Evolutionary conservation across 2,797 vertebrate genomes (phyloP).

Genomic region (Clarias laeviceps): DNA sequence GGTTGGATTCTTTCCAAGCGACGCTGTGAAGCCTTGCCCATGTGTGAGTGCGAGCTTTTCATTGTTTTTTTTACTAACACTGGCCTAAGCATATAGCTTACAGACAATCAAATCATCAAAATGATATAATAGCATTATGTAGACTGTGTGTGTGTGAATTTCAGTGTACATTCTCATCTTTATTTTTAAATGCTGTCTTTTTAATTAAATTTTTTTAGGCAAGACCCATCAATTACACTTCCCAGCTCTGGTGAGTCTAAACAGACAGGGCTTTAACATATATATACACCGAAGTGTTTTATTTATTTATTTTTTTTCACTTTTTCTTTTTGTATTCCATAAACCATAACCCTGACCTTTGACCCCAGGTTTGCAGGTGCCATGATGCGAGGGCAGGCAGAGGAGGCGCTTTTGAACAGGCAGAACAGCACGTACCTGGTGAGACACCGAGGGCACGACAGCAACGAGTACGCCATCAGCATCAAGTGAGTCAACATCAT

Average conservation of each 20-base stretch:
- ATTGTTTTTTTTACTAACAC: background rate
- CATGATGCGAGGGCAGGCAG: slow-evolving; percentile 92
- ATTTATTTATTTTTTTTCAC: background rate
- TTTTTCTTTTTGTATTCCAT: background rate
- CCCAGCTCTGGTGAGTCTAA: slow-evolving; percentile 87
- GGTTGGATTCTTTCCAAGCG: slow-evolving; percentile 94
- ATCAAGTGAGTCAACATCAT: slow-evolving; percentile 87
- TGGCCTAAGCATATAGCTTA: background rate
- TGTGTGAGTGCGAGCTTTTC: slow-evolving; percentile 82
- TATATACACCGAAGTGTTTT: background rate
- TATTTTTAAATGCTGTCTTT: background rate
- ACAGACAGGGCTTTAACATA: background rate
- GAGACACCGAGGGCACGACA: slow-evolving; percentile 91
- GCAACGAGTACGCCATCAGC: slow-evolving; percentile 94
- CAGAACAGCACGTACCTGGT: slow-evolving; percentile 96
- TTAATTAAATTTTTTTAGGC: slow-evolving; percentile 74
- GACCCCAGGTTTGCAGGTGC: slow-evolving; percentile 88
- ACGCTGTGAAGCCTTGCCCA: slow-evolving; percentile 91
- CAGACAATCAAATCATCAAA: too few relatives aligned
- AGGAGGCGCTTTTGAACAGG: slow-evolving; percentile 88
- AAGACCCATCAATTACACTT: slow-evolving; percentile 93
- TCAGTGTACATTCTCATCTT: background rate
- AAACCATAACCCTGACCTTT: background rate
- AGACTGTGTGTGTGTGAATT: background rate
- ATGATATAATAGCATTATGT: too few relatives aligned